Conservation (phyloP, 1,140 invertebrate species). For the Mylabris phalerata region DNA sequence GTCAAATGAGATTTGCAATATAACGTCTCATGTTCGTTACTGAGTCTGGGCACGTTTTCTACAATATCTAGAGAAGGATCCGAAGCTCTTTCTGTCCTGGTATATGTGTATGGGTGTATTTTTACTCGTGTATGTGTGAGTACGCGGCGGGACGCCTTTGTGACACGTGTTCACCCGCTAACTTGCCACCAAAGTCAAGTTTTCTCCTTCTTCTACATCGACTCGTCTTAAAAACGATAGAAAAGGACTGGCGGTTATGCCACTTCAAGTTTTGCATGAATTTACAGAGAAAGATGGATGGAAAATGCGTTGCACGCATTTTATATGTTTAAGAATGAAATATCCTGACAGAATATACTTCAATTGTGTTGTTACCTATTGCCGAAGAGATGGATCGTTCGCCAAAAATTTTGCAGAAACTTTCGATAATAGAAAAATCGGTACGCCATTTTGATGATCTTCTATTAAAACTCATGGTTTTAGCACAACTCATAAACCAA, state of each 20-base stretch:
- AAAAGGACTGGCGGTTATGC: slow-evolving; percentile 6
- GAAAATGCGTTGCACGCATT: slow-evolving; percentile 15
- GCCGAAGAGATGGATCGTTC: too few species aligned
- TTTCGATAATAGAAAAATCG: too few species aligned
- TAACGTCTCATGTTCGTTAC: slow-evolving; percentile 31
- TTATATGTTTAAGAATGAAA: slow-evolving; percentile 5
- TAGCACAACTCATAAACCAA: too few species aligned
- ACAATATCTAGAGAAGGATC: slow-evolving; percentile 34
- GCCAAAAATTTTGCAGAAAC: too few species aligned
- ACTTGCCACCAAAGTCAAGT: slow-evolving; percentile 21
- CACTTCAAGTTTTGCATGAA: slow-evolving; percentile 15
- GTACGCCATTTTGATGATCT: too few species aligned
- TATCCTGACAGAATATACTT: neutral
- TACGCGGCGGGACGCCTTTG: slow-evolving; percentile 20
- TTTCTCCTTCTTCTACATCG: slow-evolving; percentile 10
- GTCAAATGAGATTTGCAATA: slow-evolving; percentile 42
- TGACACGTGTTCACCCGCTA: slow-evolving; percentile 26
- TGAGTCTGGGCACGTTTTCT: slow-evolving; percentile 31
- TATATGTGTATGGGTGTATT: too few species aligned
- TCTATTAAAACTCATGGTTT: too few species aligned
- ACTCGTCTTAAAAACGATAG: too few species aligned
- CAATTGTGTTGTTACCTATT: too few species aligned
- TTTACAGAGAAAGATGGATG: neutral
- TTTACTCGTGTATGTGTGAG: neutral
- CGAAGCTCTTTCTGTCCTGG: neutral